Conservation (phyloP, 2,888 invertebrate species). For the Heliconius ismenius region DNA sequence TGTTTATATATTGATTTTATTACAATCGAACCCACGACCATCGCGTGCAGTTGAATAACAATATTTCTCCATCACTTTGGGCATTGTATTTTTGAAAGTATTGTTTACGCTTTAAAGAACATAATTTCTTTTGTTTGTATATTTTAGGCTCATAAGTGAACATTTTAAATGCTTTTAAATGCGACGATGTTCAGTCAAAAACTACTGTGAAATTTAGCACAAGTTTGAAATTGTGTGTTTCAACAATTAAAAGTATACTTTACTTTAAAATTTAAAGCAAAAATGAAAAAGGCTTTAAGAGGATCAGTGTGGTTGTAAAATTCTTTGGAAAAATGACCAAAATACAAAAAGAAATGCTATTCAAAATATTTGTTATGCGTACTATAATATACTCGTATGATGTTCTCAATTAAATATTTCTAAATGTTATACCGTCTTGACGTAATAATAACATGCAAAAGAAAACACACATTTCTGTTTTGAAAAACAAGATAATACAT, state of each 20-base stretch:
- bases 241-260: not conserved
- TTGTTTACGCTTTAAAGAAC: not conserved
- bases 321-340: not conserved
- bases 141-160: not conserved
- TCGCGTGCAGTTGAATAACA: not conserved
- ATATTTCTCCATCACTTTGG: not conserved
- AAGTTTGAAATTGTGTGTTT: constrained; percentile 1
- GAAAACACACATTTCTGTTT: not conserved
- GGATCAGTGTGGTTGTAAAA: not conserved
- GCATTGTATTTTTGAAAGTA: not conserved
- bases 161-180: constrained; percentile 4
- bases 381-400: not conserved
- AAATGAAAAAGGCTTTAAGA: not conserved
- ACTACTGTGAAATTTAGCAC: not conserved
- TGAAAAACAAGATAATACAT: not conserved
- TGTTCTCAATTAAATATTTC: not conserved
- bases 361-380: not conserved
- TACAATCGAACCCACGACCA: not conserved
- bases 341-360: not conserved
- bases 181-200: not conserved
- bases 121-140: constrained; percentile 17
- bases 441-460: not conserved
- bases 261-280: not conserved
- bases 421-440: not conserved
- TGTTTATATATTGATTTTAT: too few species aligned